Base-by-base conservation (phyloP, 2,888 invertebrate species). In the Eudemis profundana region DNA sequence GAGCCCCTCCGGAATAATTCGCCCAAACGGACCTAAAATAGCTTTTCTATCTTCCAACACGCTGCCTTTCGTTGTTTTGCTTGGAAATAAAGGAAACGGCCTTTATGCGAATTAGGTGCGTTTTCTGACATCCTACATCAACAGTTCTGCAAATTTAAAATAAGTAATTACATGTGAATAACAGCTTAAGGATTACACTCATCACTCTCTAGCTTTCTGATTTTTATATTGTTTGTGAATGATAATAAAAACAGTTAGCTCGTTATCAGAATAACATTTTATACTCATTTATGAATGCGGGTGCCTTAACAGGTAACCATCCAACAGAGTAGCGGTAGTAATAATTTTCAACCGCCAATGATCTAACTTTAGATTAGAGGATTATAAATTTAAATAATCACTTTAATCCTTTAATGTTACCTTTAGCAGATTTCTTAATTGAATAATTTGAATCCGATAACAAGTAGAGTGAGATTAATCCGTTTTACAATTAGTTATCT, bases 1-100 rank as follows among this genome's bases (percentile, higher is more conserved):
- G 76, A 82, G 82, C 77, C 78, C 78, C 78, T 64, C 63, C 74
- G 74, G 79, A 79, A 83, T 82, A 84, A 84, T 85, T 78, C 81
- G 73, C 78, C 77, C 73, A 77, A 72, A 71, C 65, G 53, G 65
- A 65, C 65, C 59, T 65, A 60, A 65, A 53, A 65, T 60, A 53
- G 65, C 59, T 53, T 14, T 19, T 27, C 51, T 59, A 46, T 59
- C 51, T 46, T 59, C 51, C 46, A 47, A 29, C 17, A 29, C 46
- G 14, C 38, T 14, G 19, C 23, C 29, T 23, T 60, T 59, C 33
- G 29, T 44, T 53, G 38, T 60, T 53, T 33, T 17, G 29, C 17
- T 56, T 42, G 4, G 15, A n/a, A 56, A 29, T 17, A 44, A 23
- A 42, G 27, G 3, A 23, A 23, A 2, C 7, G 27, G 2, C 27